Evolutionary conservation across 2,888 invertebrate genomes (phyloP).

Genomic region (Napeogenes sylphis): DNA sequence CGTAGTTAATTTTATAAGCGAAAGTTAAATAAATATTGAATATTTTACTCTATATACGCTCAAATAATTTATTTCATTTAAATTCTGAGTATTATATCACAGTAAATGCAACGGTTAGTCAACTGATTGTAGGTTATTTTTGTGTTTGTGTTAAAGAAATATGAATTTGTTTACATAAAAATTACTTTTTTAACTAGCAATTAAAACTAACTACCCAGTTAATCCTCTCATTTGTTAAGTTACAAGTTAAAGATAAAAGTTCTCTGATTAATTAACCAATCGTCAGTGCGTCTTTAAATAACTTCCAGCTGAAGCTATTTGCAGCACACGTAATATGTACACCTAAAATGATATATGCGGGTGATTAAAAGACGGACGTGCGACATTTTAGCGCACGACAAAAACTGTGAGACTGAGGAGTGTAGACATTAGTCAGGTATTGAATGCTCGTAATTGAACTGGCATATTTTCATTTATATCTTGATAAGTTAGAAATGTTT

Average conservation of each 20-base stretch:
- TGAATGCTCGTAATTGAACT: not conserved
- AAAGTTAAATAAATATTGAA: too few species aligned
- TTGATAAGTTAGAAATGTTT: not conserved
- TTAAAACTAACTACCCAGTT: too few species aligned
- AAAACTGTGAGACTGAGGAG: constrained; percentile 16
- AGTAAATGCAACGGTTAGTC: too few species aligned
- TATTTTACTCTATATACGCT: too few species aligned
- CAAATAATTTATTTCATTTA: too few species aligned
- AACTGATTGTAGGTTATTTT: too few species aligned
- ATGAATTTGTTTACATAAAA: too few species aligned
- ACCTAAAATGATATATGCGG: constrained; percentile 31
- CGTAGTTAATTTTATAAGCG: not conserved
- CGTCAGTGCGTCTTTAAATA: constrained; percentile 19
- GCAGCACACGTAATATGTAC: constrained; percentile 26
- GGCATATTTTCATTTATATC: not conserved
- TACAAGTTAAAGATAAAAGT: not conserved
- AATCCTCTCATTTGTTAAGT: too few species aligned
- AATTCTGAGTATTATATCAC: too few species aligned
- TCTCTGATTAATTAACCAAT: not conserved
- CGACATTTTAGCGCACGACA: constrained; percentile 29
- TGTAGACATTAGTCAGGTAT: constrained; percentile 13
- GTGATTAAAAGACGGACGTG: constrained; percentile 32
- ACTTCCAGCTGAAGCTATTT: constrained; percentile 24
- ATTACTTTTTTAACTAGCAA: too few species aligned
- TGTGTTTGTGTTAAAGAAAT: too few species aligned